Evolutionary conservation across 2,888 invertebrate species (phyloP), one percentile per base, ranked within the genome.

Genomic region (Noctua comes): DNA sequence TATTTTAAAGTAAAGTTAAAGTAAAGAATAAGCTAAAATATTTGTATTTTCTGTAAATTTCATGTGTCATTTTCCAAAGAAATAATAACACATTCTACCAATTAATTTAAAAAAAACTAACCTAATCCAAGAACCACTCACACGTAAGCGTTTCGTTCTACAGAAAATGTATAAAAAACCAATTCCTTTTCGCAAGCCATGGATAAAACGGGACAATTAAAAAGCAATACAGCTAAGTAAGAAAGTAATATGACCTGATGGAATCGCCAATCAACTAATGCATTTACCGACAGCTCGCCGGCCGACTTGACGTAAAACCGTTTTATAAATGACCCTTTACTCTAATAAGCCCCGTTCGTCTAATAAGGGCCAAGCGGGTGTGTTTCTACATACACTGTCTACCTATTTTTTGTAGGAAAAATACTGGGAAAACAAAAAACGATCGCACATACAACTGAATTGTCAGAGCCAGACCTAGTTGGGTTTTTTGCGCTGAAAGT

Each of bases 201-300:
- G 51, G 79, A 71, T 79, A 82, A 84, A 80, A 79, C 64, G 46
- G 69, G 57, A 75, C 86, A 88, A 87, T 89, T 88, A 88, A 86
- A 88, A 86, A 82, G 82, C 77, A 88, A 87, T 88, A 82, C 70
- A 40, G 72, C 82, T 83, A 83, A 88, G 88, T 88, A 81, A 86
- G 75, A 80, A 78, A 82, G 78, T 83, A 89, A 89, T 87, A 86
- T 78, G 51, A 81, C 77, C 79, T 83, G 87, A 87, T 83, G 83
- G 86, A 68, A 77, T 62, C 73, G 78, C 86, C 87, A 88, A 88
- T 88, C 89, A 88, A 86, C 88, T 88, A 89, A 88, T 88, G 88
- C 78, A 73, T 84, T 86, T 71, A 85, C 85, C 77, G 73, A 86
- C 88, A 83, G 83, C 79, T 84, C 69, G 74, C 68, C 73, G 59